These are phyloP conservation scores for Drosophila ananassae DNA, from an alignment of 1,140 invertebrate genomes.

Conservation along the genomic window DNA sequence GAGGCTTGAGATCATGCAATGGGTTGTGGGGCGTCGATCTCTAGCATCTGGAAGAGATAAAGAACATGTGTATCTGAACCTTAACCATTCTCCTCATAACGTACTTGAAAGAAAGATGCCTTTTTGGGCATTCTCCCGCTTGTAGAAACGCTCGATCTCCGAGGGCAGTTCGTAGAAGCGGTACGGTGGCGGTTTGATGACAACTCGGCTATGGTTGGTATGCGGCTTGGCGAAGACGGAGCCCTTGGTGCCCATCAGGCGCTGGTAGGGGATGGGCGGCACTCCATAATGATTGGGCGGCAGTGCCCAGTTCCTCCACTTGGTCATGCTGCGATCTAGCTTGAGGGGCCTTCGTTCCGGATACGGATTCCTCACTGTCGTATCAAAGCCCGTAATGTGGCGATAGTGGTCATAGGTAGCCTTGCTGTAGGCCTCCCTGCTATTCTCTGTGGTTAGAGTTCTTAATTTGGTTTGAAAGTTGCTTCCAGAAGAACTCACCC, in stretches of 20 bases:
- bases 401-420: slow-evolving; percentile 48
- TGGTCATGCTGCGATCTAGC: slow-evolving; percentile 48
- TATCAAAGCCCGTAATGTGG: slow-evolving; percentile 58
- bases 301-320: slow-evolving; percentile 52
- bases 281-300: slow-evolving; percentile 70
- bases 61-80: background rate
- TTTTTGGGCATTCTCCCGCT: slow-evolving; percentile 57
- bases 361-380: slow-evolving; percentile 27
- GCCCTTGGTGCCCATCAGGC: slow-evolving; percentile 52
- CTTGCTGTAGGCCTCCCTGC: slow-evolving; percentile 33
- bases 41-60: slow-evolving; percentile 59
- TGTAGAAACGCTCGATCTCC: slow-evolving; percentile 46
- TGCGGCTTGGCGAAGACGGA: slow-evolving; percentile 56
- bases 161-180: slow-evolving; percentile 61
- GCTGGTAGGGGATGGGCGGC: slow-evolving; percentile 39
- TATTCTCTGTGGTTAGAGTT: slow-evolving; percentile 34
- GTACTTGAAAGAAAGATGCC: slow-evolving; percentile 73
- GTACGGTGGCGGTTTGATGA: slow-evolving; percentile 42
- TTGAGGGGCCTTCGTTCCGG: slow-evolving; percentile 37
- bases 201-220: slow-evolving; percentile 37
- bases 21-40: slow-evolving; percentile 44
- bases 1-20: slow-evolving; percentile 48
- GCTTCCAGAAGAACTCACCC: slow-evolving; percentile 2
- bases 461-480: background rate
- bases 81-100: background rate